Percentiles rank a stretch among this genome's conserved stretches.
Evolutionary conservation across 1,140 invertebrate species (phyloP).

Genomic region (Caenorhabditis remanei): DNA sequence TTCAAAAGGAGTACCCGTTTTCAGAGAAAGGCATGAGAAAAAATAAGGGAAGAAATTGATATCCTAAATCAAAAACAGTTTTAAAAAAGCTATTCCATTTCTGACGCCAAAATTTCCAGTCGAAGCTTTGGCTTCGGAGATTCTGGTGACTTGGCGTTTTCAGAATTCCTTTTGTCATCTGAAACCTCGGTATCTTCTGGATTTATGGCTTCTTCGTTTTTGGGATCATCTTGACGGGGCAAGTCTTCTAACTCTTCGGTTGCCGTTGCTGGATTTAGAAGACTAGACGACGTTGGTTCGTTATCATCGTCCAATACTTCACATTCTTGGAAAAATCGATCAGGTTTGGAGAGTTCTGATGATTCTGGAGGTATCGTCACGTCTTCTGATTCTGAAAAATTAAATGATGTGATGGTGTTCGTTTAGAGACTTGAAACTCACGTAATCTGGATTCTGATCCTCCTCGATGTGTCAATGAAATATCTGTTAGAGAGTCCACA

Average conservation of each 20-base stretch:
- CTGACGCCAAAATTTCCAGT: constrained; percentile 17
- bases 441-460: constrained; percentile 29
- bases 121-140: background rate
- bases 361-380: constrained; percentile 1
- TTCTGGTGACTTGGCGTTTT: background rate
- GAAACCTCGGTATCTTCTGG: background rate
- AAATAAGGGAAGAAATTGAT: background rate
- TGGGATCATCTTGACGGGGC: background rate
- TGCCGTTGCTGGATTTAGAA: background rate
- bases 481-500: constrained; percentile 35
- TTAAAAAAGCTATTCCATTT: background rate
- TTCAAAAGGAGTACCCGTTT: too few species aligned
- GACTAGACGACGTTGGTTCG: background rate
- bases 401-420: background rate
- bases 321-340: constrained; percentile 2
- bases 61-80: constrained; percentile 8
- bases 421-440: background rate
- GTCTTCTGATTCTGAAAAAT: constrained; percentile 41
- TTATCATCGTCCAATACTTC: background rate
- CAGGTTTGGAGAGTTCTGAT: background rate
- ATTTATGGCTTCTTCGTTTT: background rate
- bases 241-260: background rate
- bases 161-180: background rate
- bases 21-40: background rate
- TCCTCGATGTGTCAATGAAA: constrained; percentile 9